Conservation (phyloP, 30 jellyfish, hydroid and myxozoan species). For the Sanderia malayensis region DNA sequence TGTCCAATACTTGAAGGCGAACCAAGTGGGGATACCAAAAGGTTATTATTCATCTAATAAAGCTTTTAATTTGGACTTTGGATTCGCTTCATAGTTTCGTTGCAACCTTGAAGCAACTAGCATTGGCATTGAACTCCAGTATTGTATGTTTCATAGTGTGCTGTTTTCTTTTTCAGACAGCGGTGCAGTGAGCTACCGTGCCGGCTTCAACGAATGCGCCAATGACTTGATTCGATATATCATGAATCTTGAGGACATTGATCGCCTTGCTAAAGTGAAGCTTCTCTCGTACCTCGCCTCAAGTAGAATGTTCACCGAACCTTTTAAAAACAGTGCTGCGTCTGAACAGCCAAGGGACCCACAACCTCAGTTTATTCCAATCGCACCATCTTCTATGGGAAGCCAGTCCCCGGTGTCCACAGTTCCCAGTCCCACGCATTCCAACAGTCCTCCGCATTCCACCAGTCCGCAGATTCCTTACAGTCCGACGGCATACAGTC, state of each 20-base stretch:
- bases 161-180: slow-evolving; percentile 70
- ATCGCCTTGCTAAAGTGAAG: slow-evolving; percentile 56
- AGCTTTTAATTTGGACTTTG: too few relatives aligned
- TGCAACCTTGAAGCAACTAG: too few relatives aligned
- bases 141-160: too few relatives aligned
- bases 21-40: slow-evolving; percentile 42
- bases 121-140: too few relatives aligned
- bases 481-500: slow-evolving; percentile 53
- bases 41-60: slow-evolving; percentile 21
- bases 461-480: slow-evolving; percentile 29
- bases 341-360: slow-evolving; percentile 19
- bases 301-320: slow-evolving; percentile 43
- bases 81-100: too few relatives aligned
- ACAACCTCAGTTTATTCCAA: too few relatives aligned
- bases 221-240: slow-evolving; percentile 59
- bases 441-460: too few relatives aligned
- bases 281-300: slow-evolving; percentile 65
- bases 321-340: background rate
- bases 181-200: slow-evolving; percentile 61
- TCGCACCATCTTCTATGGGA: slow-evolving; percentile 18
- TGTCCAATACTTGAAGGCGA: slow-evolving; percentile 68
- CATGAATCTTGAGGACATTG: slow-evolving; percentile 80
- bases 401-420: slow-evolving; percentile 40
- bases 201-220: slow-evolving; percentile 84
- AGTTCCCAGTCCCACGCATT: slow-evolving; percentile 61